Percentiles rank a stretch among this genome's conserved stretches.
These are phyloP conservation scores for Zygothrica quintamaculata DNA, from an alignment of 2,888 invertebrate species.

Conservation along the genomic window DNA sequence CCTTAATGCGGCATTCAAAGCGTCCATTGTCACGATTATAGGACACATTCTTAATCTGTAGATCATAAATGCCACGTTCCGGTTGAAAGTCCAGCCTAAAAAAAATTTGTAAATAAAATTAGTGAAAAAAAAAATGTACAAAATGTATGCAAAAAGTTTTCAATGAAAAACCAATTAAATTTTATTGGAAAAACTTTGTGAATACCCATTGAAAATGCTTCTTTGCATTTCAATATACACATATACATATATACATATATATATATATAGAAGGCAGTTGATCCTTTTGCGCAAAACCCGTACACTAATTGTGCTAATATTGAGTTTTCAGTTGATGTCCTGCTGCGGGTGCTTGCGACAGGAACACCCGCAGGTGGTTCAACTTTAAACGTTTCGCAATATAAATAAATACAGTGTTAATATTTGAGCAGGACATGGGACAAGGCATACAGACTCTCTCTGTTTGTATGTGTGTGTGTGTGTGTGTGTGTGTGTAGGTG, in stretches of 20 bases:
- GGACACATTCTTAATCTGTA: slow-evolving; percentile 94
- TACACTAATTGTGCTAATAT: slow-evolving; percentile 77
- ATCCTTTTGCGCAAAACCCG: slow-evolving; percentile 3
- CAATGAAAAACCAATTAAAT: slow-evolving; percentile 58
- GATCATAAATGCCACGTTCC: slow-evolving; percentile 93
- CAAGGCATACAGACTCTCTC: not conserved
- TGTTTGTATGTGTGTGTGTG: not conserved
- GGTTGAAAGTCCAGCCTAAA: slow-evolving; percentile 91
- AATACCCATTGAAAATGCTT: no score
- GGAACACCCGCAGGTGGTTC: slow-evolving; percentile 66
- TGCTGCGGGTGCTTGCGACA: slow-evolving; percentile 29
- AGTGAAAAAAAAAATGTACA: not conserved
- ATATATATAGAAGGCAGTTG: no score
- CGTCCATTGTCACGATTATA: slow-evolving; percentile 96
- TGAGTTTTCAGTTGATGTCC: slow-evolving; percentile 54
- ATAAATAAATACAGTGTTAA: slow-evolving; percentile 75
- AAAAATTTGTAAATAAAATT: slow-evolving; percentile 56
- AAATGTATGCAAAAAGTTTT: not conserved
- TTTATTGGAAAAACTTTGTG: slow-evolving; percentile 63
- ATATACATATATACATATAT: no score
- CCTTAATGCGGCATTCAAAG: slow-evolving; percentile 95
- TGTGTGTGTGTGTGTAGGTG: not conserved
- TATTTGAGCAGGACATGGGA: slow-evolving; percentile 48
- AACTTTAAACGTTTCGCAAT: slow-evolving; percentile 76
- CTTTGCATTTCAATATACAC: no score